Base-by-base conservation (phyloP, 2,888 invertebrate species). In the Holacanthella duospinosa region DNA sequence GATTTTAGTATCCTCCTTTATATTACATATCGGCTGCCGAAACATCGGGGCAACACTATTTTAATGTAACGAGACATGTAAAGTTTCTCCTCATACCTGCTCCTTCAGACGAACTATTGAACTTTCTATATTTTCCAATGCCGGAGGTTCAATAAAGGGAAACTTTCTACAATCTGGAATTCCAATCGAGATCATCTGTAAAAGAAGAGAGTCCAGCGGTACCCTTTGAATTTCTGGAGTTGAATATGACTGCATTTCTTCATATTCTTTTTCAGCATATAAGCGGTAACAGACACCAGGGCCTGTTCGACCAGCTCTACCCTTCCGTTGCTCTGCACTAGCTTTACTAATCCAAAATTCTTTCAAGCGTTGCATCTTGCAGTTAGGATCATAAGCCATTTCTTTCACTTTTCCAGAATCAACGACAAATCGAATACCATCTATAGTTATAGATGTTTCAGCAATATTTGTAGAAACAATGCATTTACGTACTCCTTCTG, bases 311-410 rank as follows among this genome's bases (percentile, higher is more conserved):
- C 81, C 80, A 59, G 94, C 93, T 74, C 96, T 83, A 12, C 97
- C 97, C 77, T 94, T 93, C 60, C 97, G 82, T 77, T 99, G 97
- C 75, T 97, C 94, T 2, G 96, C 94, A 74, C 93, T 93, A 0
- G 97, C 96, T 79, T 92, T 86, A n/a, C 95, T 94, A 69, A 97
- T 92, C 88, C 89, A 93, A 76, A 93, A 93, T 79, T 99, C 96
- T 76, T 93, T 90, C 1, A 93, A 78, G 44, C 86, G 82, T 75
- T 93, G 93, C 82, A 96, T 91, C 76, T 93, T 93, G 62, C 88
- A 87, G 1, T 84, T 83, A 0, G 92, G 85, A 77, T 96, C 93
- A 75, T 92, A 97, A 74, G 88, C 92, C 93, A 97, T 96, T 79
- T 96, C 91, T 79, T 96, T 96, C 68, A 89, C 92, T 82, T 93